Conservation (phyloP, 2,113 vertebrate species). For the Heterotis niloticus region DNA sequence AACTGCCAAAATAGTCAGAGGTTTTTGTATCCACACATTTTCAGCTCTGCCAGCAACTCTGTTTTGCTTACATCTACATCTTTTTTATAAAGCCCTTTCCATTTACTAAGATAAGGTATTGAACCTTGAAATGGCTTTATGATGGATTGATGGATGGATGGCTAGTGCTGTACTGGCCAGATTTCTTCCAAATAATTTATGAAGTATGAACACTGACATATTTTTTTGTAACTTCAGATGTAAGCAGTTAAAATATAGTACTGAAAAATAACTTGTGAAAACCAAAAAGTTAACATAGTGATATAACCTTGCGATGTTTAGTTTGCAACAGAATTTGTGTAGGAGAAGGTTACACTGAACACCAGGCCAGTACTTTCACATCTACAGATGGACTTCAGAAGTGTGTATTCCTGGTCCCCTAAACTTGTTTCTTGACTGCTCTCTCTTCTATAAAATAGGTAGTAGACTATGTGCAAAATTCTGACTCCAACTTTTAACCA, state of each 20-base stretch:
- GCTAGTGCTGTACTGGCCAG: no score
- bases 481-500: constrained; percentile 50
- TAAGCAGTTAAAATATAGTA: background rate
- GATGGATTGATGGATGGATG: no score
- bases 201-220: no score
- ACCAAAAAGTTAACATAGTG: background rate
- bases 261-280: background rate
- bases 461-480: constrained; percentile 58
- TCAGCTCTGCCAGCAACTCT: constrained; percentile 48
- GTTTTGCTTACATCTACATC: constrained; percentile 57
- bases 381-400: constrained; percentile 57
- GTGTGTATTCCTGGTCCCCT: constrained; percentile 59
- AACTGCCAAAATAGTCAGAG: no score
- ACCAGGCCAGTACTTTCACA: constrained; percentile 49
- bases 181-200: no score
- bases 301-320: background rate
- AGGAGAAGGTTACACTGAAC: background rate
- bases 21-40: background rate
- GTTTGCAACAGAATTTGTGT: background rate
- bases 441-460: constrained; percentile 57
- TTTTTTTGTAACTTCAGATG: no score
- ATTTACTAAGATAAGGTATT: constrained; percentile 48
- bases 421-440: constrained; percentile 64
- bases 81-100: constrained; percentile 61
- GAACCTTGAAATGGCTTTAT: constrained; percentile 41